These are phyloP conservation scores for Caenorhabditis macrosperma DNA, from an alignment of 2,888 invertebrate species.

Conservation along the genomic window DNA sequence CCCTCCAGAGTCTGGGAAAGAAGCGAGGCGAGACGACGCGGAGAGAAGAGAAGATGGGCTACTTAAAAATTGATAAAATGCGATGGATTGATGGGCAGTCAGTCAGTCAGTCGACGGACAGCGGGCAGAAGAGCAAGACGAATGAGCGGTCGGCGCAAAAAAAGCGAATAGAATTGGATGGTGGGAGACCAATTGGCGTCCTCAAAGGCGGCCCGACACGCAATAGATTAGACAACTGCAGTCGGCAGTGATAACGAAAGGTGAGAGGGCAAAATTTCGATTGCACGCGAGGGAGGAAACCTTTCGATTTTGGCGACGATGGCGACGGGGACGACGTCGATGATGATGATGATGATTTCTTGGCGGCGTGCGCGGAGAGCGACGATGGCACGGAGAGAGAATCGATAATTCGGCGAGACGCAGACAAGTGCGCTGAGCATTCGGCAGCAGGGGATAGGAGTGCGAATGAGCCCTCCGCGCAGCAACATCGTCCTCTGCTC, in stretches of 20 bases:
- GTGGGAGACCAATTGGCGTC: conserved; percentile 8
- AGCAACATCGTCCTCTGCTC: conserved; percentile 2
- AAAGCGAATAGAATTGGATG: not conserved
- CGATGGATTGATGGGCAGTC: conserved; percentile 52
- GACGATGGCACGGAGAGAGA: conserved; percentile 27
- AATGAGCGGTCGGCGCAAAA: conserved; percentile 40
- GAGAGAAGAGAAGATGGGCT: conserved; percentile 14
- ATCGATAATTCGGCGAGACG: conserved; percentile 37
- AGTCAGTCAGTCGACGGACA: not conserved
- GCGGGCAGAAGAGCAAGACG: conserved; percentile 31
- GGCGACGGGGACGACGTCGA: not conserved
- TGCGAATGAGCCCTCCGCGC: conserved; percentile 22
- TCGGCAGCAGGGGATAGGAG: conserved; percentile 4
- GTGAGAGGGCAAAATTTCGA: not conserved
- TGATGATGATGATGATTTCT: conserved; percentile 9
- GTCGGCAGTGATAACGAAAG: not conserved
- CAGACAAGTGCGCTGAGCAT: conserved; percentile 22
- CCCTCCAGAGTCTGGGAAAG: not conserved
- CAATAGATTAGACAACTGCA: not conserved
- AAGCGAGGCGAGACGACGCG: conserved; percentile 22
- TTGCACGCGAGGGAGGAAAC: not conserved
- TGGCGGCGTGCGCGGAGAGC: conserved; percentile 21
- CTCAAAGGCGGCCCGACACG: conserved; percentile 10
- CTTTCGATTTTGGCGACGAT: not conserved
- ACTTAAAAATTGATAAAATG: conserved; percentile 59